Percentiles rank a stretch among this genome's conserved stretches.
These are phyloP conservation scores for Pedetes capensis DNA, from an alignment of 2,113 vertebrate genomes.

Conservation along the genomic window DNA sequence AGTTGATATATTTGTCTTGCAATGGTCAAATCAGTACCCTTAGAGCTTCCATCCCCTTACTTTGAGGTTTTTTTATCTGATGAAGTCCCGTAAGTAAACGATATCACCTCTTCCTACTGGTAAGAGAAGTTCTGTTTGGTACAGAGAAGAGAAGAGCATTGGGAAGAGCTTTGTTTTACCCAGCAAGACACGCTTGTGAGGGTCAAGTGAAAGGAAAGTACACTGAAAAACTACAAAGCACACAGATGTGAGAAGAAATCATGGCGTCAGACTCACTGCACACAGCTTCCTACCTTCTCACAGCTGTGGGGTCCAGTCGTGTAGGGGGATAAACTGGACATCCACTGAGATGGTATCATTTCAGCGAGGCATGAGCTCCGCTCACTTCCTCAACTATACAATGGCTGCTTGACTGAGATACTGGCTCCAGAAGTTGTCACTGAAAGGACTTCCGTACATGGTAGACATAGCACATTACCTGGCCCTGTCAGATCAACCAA, in stretches of 20 bases:
- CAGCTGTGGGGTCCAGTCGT: background rate
- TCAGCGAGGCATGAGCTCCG: background rate
- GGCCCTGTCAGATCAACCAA: background rate
- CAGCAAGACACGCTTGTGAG: background rate
- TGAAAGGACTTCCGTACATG: background rate
- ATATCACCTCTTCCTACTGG: background rate
- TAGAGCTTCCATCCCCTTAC: too few species aligned
- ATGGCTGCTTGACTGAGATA: background rate
- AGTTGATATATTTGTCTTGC: too few species aligned
- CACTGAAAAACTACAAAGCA: background rate
- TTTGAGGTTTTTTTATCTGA: too few species aligned
- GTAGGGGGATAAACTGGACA: background rate
- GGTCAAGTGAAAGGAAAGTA: background rate
- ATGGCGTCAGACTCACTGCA: too few species aligned
- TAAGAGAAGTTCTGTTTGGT: background rate
- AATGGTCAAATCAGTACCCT: too few species aligned
- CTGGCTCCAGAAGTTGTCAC: background rate
- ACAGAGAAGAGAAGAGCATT: background rate
- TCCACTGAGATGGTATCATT: background rate
- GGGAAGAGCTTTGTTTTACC: background rate
- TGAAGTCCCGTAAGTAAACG: background rate
- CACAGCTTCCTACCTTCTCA: accelerated
- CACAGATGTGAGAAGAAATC: background rate
- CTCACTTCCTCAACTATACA: background rate
- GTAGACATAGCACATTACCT: background rate